Conservation (phyloP, 2,797 vertebrate genomes). For the Smutsia temminckii region DNA sequence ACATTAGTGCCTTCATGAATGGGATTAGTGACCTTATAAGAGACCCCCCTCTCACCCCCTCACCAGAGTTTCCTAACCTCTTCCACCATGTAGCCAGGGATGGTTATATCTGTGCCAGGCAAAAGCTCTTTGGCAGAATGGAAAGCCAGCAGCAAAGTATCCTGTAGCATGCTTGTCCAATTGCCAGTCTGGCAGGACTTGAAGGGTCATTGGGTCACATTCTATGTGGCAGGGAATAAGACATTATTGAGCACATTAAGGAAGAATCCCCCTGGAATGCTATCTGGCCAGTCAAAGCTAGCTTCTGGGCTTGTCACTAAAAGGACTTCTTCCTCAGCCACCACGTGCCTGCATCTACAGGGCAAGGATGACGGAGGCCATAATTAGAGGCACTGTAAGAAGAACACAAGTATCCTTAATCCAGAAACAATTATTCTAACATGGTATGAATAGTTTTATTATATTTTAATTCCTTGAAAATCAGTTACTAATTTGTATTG, state of each 20-base stretch:
- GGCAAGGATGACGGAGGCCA: not conserved
- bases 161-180: not conserved
- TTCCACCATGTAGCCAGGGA: not conserved
- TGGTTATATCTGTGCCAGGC: not conserved
- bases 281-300: not conserved
- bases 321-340: not conserved
- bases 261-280: not conserved
- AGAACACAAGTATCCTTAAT: constrained; percentile 1
- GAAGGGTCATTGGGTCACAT: not conserved
- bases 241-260: not conserved
- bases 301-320: not conserved
- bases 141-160: not conserved
- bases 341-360: not conserved
- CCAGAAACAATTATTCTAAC: not conserved
- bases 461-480: constrained; percentile 43
- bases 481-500: not conserved
- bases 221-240: not conserved
- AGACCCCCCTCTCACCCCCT: not conserved
- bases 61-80: not conserved
- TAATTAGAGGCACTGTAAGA: not conserved
- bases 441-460: not conserved
- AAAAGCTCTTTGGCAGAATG: not conserved
- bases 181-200: not conserved
- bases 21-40: not conserved
- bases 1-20: not conserved